Base-by-base conservation (phyloP, 2,797 vertebrate species). In the Spinus pinus region DNA sequence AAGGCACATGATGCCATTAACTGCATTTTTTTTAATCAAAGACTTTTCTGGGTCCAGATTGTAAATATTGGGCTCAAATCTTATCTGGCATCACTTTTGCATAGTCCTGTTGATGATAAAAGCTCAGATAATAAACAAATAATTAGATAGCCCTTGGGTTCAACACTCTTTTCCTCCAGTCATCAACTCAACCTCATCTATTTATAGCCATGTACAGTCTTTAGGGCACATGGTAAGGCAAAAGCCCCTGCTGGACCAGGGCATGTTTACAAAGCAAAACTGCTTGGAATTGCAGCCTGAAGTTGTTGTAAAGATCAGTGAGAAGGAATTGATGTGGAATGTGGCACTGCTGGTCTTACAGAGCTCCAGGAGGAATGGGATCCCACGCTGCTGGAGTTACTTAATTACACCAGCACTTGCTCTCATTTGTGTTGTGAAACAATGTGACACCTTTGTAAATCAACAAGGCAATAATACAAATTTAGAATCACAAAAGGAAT, bases 401-500 rank as follows among this genome's bases (percentile, higher is more conserved):
- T 74, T 75, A 81, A 86, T 93, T 90, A 37, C 22, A 50, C 1
- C 31, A 9, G 12, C 19, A 12, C 24, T 61, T 80, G 81, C 60
- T 80, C 54, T 85, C 25, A 22, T 50, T 86, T 80, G 83, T 73
- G 9, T 89, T 73, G 54, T 70, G 88, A 88, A 95, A 81, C 50
- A 86, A 20, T 20, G 24, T 6, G 39, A 73, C 28, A 49, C 53
- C 62, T 92, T 49, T 89, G 78, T 82, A 67, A 75, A 57, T 74
- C 84, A 93, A 74, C 39, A 71, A 78, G 53, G 6, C 51, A 80
- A 27, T 85, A 64, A 89, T 33, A 23, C 15, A n/a, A 53, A 50
- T 65, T 91, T 57, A 85, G 65, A 94, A 70, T 93, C 78, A 94
- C 93, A 95, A 87, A 95, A 85, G 88, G 72, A 65, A 54, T 84